phyloP scores from a whole-genome alignment of 2,113 vertebrate genomes.

The Gila orcuttii region DNA sequence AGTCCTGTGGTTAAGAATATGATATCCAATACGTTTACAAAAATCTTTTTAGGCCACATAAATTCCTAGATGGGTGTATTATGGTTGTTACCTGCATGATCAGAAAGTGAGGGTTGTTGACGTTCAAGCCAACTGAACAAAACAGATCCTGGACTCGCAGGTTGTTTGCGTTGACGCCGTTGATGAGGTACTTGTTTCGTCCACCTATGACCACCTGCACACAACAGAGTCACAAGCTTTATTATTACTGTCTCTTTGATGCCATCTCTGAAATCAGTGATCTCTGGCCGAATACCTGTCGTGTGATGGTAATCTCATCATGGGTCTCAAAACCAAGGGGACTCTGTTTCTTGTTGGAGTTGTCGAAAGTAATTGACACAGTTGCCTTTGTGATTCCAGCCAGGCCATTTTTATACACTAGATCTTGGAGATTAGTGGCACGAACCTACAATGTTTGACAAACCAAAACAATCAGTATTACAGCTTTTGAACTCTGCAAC shows the following conservation, averaged over 20 bases:
- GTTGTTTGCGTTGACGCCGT: conserved; percentile 88
- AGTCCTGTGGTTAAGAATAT: neutral
- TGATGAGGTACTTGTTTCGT: conserved; percentile 93
- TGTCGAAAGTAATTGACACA: conserved; percentile 93
- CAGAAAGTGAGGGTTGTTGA: conserved; percentile 98
- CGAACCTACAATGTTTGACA: conserved; percentile 76
- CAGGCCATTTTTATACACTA: conserved; percentile 95
- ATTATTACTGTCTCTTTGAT: neutral
- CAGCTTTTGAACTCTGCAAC: neutral
- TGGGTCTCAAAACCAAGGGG: conserved; percentile 90
- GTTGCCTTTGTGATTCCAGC: conserved; percentile 91
- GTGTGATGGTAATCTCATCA: conserved; percentile 90
- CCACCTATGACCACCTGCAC: conserved; percentile 86
- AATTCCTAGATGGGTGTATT: neutral
- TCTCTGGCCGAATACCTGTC: conserved; percentile 80
- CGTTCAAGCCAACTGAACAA: conserved; percentile 93
- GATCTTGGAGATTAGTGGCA: conserved; percentile 89
- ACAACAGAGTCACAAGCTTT: neutral
- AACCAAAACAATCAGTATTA: neutral
- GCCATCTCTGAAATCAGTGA: no score
- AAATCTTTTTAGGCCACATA: neutral
- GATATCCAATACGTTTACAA: neutral
- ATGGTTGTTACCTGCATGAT: conserved; percentile 91
- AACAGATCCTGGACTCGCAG: conserved; percentile 92
- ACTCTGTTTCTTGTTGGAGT: conserved; percentile 89